A percentile compares a stretch with the other conserved stretches of the same genome.
Conservation (phyloP, 37 sponge, comb jelly and placozoan genomes). For the Ephydatia muelleri region DNA sequence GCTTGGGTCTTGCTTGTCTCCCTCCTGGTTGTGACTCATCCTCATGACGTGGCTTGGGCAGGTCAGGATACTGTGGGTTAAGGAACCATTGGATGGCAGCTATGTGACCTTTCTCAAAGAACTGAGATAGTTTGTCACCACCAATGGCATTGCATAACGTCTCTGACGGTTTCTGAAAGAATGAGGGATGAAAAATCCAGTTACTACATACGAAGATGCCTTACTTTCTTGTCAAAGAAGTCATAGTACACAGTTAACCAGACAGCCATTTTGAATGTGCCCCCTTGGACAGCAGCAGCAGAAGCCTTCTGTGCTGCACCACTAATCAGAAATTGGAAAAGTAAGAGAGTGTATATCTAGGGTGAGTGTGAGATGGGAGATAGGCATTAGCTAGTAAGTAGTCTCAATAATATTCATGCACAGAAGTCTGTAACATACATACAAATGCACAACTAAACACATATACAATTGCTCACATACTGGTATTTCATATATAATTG, state of each 20-base stretch:
- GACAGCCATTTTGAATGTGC: slow-evolving; percentile 56
- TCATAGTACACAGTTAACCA: slow-evolving; percentile 77
- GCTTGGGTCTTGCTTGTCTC: neutral
- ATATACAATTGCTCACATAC: too few species aligned
- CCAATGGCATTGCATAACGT: slow-evolving; percentile 32
- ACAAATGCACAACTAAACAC: too few species aligned
- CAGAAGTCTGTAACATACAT: too few species aligned
- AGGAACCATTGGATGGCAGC: slow-evolving; percentile 60
- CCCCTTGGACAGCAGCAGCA: neutral
- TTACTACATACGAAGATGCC: neutral
- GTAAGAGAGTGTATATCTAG: too few species aligned
- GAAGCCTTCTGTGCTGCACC: too few species aligned
- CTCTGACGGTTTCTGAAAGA: neutral
- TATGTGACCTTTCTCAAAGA: slow-evolving; percentile 36
- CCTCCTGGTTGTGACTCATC: slow-evolving; percentile 27
- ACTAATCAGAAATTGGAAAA: too few species aligned
- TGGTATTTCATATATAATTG: neutral
- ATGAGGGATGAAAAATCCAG: neutral
- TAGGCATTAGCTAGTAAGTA: too few species aligned
- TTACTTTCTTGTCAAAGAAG: slow-evolving; percentile 53
- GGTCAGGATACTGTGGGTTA: slow-evolving; percentile 26
- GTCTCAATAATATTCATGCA: too few species aligned
- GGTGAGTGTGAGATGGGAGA: too few species aligned
- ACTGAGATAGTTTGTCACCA: slow-evolving; percentile 22
- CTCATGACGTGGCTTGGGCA: slow-evolving; percentile 36